Evolutionary conservation across 2,113 vertebrate species (phyloP), one percentile per base, ranked within the genome.

Genomic region (Murina feae): DNA sequence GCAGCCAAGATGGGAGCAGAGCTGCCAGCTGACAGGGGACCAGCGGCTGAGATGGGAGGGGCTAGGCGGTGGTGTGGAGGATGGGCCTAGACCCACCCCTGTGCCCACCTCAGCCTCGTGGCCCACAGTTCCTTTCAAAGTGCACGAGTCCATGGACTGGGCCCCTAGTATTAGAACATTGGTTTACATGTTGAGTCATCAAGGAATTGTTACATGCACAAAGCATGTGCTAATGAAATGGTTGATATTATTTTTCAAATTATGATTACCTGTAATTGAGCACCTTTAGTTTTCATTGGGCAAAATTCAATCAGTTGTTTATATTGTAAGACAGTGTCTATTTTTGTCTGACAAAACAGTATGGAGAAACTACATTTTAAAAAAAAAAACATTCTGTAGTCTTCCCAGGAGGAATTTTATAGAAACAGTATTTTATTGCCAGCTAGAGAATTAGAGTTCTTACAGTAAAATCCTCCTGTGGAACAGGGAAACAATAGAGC

Each of bases 241-340:
- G 11, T 76, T 76, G 14, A 42, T 74, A 69, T 35, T 75, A 32
- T 58, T 63, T 47, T 65, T 82, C 17, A 81, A 86, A 86, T 58
- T 90, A 44, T 66, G 18, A 63, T 49, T 49, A 69, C 14, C 18
- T 4, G 87, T 84, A 79, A 17, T 79, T 89, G 79, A 91, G 83
- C 35, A 94, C 5, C 37, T 95, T 49, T 89, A 49, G 85, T 81
- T 90, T 95, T 81, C 53, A 93, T 68, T 63, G 21, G 17, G 65
- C 82, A 79, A 94, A 88, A 76, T 51, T 69, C 35, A 91, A 10
- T 65, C 47, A 42, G 69, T 63, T 71, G 17, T 37, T 75, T 53
- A 58, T 30, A 32, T 53, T 69, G 42, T 44, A 42, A 60, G 44
- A 47, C 4, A 49, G 12, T 58, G 74, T 81, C 55, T 58, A 21